phyloP scores from a whole-genome alignment of 2,888 invertebrate species.

The Mesorhabditis spiculigera region DNA sequence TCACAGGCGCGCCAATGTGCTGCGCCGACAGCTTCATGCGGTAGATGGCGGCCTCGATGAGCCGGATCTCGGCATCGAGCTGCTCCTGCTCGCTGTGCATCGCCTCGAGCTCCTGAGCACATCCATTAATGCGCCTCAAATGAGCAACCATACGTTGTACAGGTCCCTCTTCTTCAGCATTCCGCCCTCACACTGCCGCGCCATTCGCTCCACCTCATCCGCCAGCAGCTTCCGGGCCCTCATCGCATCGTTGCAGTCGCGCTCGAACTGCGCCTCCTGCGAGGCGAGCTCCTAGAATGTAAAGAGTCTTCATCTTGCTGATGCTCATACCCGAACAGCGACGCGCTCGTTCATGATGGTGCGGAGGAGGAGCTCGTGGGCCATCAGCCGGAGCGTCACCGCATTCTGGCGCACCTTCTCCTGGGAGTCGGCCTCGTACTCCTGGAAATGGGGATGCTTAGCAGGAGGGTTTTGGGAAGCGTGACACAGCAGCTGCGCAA shows the following conservation, averaged over 20 bases:
- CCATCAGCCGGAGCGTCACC: not conserved
- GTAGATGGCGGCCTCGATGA: too few relatives aligned
- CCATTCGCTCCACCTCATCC: not conserved
- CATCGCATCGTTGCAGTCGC: not conserved
- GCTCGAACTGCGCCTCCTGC: not conserved
- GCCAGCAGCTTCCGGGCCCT: not conserved
- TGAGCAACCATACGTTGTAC: not conserved
- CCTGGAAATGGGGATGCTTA: not conserved
- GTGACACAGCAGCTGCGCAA: too few relatives aligned
- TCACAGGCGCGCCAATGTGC: too few relatives aligned
- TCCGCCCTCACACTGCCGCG: not conserved
- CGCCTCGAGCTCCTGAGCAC: too few relatives aligned
- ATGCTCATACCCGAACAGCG: not conserved
- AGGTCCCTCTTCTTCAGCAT: conserved; percentile 4
- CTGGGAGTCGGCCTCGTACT: not conserved
- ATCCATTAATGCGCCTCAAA: too few relatives aligned
- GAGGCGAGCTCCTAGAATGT: not conserved
- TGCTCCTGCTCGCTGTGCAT: too few relatives aligned
- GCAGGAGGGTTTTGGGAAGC: too few relatives aligned
- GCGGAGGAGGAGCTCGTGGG: not conserved
- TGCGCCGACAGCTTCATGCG: too few relatives aligned
- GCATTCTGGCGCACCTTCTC: conserved; percentile 6
- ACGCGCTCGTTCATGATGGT: not conserved
- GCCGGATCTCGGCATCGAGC: too few relatives aligned
- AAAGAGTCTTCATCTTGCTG: too few relatives aligned